Conservation (phyloP, 2,797 vertebrate genomes). For the Euthynnus affinis region DNA sequence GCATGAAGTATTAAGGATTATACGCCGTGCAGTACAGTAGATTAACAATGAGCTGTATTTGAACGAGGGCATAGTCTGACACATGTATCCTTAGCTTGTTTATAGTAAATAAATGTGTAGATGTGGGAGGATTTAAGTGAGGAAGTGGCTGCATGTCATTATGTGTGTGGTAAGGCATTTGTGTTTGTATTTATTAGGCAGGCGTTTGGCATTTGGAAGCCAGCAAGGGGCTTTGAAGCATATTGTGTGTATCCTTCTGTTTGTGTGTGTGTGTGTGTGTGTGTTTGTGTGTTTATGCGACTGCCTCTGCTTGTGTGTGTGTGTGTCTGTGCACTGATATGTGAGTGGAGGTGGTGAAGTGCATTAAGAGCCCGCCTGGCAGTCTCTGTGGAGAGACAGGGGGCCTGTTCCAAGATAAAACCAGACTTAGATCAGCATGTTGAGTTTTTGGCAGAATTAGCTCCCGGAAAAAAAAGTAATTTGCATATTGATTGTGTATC, state of each 20-base stretch:
- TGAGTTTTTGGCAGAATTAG: slow-evolving; percentile 69
- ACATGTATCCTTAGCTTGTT: slow-evolving; percentile 26
- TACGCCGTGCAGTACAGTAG: slow-evolving; percentile 1
- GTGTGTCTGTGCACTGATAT: slow-evolving; percentile 37
- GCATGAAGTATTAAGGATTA: slow-evolving; percentile 12
- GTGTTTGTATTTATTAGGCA: slow-evolving; percentile 69
- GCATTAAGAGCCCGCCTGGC: slow-evolving; percentile 77
- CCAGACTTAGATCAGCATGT: slow-evolving; percentile 76
- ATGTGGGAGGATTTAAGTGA: slow-evolving; percentile 49
- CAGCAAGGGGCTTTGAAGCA: slow-evolving; percentile 58
- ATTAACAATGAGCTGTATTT: slow-evolving; percentile 38
- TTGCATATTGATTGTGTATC: slow-evolving; percentile 69
- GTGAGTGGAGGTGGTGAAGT: slow-evolving; percentile 61
- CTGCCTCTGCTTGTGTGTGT: neutral
- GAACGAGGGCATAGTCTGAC: neutral
- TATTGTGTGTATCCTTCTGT: slow-evolving; percentile 24
- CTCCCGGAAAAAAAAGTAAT: slow-evolving; percentile 50
- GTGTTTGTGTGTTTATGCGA: neutral
- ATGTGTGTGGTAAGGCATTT: slow-evolving; percentile 50
- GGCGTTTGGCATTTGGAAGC: slow-evolving; percentile 69
- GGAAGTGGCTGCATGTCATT: slow-evolving; percentile 55
- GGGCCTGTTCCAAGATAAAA: slow-evolving; percentile 66
- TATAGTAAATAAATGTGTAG: slow-evolving; percentile 35
- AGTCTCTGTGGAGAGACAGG: slow-evolving; percentile 56
- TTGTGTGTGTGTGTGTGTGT: slow-evolving; percentile 19